phyloP scores from a whole-genome alignment of 2,113 vertebrate species.

The Lamprologus callipterus region DNA sequence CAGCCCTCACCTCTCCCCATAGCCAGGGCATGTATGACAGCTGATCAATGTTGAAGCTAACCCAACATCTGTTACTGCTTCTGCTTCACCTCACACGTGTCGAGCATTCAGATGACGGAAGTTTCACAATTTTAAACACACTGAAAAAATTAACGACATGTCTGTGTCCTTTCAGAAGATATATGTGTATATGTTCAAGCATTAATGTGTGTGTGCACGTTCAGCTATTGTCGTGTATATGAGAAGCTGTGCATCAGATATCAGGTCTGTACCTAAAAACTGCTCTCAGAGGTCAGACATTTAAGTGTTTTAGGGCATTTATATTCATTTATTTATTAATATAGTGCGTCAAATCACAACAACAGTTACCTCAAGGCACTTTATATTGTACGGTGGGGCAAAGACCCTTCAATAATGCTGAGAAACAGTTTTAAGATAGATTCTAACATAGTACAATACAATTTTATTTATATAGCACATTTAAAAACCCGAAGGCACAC shows the following conservation, averaged over 20 bases:
- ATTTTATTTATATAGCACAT: no score
- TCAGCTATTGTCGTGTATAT: neutral
- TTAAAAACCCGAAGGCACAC: no score
- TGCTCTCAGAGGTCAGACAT: neutral
- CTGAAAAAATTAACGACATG: neutral
- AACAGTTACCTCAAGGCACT: neutral
- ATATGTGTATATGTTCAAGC: neutral
- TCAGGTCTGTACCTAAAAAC: neutral
- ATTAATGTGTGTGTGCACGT: neutral
- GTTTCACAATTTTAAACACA: neutral
- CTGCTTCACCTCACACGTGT: neutral
- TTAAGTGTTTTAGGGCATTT: neutral
- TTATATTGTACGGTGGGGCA: neutral
- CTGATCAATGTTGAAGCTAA: neutral
- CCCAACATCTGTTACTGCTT: neutral
- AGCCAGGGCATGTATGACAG: neutral
- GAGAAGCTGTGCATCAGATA: neutral
- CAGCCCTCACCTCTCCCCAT: neutral
- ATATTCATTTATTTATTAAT: neutral
- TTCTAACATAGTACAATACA: no score
- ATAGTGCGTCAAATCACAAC: rapidly evolving
- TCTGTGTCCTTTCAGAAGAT: neutral
- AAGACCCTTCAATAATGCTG: neutral
- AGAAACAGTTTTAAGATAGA: neutral
- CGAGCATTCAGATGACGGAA: neutral